phyloP scores from a whole-genome alignment of 2,888 invertebrate genomes.

The Trissolcus japonicus region DNA sequence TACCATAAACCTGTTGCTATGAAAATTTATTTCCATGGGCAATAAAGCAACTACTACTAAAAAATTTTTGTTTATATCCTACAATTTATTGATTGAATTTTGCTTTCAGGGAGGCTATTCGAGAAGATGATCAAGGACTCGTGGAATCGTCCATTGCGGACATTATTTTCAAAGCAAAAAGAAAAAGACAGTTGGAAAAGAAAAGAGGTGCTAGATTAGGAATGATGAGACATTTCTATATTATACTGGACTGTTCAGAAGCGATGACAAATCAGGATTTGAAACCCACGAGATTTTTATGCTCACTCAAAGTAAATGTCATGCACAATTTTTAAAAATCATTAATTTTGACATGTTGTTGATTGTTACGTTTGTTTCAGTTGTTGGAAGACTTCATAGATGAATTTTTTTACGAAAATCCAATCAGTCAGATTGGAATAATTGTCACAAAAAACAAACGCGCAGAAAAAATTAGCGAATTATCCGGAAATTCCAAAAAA shows the following conservation, averaged over 20 bases:
- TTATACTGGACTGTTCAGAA: constrained; percentile 95
- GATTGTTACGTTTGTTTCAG: constrained; percentile 77
- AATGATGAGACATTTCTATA: constrained; percentile 97
- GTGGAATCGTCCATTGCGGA: constrained; percentile 94
- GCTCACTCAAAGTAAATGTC: constrained; percentile 86
- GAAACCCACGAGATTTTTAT: constrained; percentile 92
- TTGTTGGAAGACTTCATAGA: constrained; percentile 94
- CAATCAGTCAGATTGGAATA: constrained; percentile 96
- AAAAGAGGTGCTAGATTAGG: constrained; percentile 90
- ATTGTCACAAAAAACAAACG: constrained; percentile 94
- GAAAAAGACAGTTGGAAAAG: constrained; percentile 85
- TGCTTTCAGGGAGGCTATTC: constrained; percentile 89
- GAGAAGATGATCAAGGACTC: constrained; percentile 96
- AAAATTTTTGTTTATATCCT: too few species aligned
- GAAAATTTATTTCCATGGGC: too few species aligned
- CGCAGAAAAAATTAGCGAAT: constrained; percentile 93
- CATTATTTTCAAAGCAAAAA: constrained; percentile 91
- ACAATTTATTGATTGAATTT: too few species aligned
- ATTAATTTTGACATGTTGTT: neutral
- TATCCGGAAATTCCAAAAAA: constrained; percentile 90
- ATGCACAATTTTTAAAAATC: too few species aligned
- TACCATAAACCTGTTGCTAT: too few species aligned
- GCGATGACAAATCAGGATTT: constrained; percentile 96
- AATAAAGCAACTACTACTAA: too few species aligned
- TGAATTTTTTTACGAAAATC: constrained; percentile 99